Base-by-base conservation (phyloP, 1,140 invertebrate genomes). In the Gonatopus flavifemur region DNA sequence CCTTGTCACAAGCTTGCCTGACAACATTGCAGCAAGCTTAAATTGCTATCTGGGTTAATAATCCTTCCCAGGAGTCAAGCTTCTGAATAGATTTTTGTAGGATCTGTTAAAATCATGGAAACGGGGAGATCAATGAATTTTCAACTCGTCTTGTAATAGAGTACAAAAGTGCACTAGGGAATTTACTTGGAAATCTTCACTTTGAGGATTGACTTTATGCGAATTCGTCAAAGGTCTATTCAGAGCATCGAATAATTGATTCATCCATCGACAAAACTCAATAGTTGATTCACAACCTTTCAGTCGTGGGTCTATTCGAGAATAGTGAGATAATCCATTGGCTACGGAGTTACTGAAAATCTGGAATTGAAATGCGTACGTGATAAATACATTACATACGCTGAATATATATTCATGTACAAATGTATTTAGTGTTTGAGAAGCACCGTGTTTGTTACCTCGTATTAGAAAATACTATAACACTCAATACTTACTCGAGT, bases 281-380 rank as follows among this genome's bases (percentile, higher is more conserved):
- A 44, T 30, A 35, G 56, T 58, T 4, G 16, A 5, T 22, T 48
- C 43, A 31, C 43, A 44, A 10, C 45, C 48, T 15, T 18, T 21
- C 9, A 54, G 25, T 18, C 40, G 43, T 19, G 47, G 47, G 31
- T 48, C 30, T 22, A 43, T 38, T 22, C 39, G 18, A 12, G 25
- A 38, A 44, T 48, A 58, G 40, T 51, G 44, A 32, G 21, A 12
- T 12, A 58, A 40, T 30, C 45, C 47, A 32, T 33, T 43, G n/a
- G 42, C 31, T 9, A 54, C 56, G 3, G 51, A 43, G 32, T 47
- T 58, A 32, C 55, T 58, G 38, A 58, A 58, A 5, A 58, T 24
- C 44, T 55, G 13, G 32, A 45, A 39, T n/a, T n/a, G n/a, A n/a
- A n/a, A n/a, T n/a, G n/a, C n/a, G n/a, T n/a, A n/a, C n/a, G n/a